These are phyloP conservation scores for Enteromius unitaeniatus DNA, from an alignment of 2,797 vertebrate species.

Conservation along the genomic window DNA sequence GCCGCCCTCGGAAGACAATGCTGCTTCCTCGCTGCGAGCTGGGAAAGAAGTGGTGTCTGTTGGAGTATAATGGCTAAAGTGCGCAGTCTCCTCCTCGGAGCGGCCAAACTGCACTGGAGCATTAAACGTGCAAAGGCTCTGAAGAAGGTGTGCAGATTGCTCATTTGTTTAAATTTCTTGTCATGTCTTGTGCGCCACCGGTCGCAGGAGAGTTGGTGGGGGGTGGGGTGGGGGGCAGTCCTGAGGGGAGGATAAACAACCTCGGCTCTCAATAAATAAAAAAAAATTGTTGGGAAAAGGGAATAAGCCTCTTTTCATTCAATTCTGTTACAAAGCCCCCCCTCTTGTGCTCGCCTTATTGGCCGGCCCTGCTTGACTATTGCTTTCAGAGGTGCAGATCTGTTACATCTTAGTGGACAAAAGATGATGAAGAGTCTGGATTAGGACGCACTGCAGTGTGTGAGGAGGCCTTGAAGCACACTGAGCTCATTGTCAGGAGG, in stretches of 20 bases:
- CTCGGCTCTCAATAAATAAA: conserved; percentile 76
- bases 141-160: conserved; percentile 43
- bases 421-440: conserved; percentile 65
- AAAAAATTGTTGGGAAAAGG: conserved; percentile 54
- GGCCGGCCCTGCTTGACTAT: conserved; percentile 55
- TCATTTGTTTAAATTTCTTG: conserved; percentile 59
- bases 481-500: conserved; percentile 63
- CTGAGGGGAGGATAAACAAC: conserved; percentile 76
- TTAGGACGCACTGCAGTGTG: conserved; percentile 58
- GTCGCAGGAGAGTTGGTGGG: conserved; percentile 49
- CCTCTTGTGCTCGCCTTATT: conserved; percentile 56
- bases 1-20: conserved; percentile 81
- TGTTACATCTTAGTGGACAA: conserved; percentile 66
- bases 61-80: conserved; percentile 77
- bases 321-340: conserved; percentile 54
- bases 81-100: conserved; percentile 42
- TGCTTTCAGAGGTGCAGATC: conserved; percentile 64
- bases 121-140: conserved; percentile 41
- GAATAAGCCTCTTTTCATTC: conserved; percentile 64
- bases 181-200: conserved; percentile 55
- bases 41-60: conserved; percentile 62
- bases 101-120: conserved; percentile 15
- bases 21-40: conserved; percentile 64
- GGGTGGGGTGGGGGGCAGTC: conserved; percentile 67
- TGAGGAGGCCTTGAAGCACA: conserved; percentile 59